Percentiles rank a stretch among this genome's conserved stretches.
Conservation (phyloP, 1,140 invertebrate genomes). For the Rhyacophila brunnea region DNA sequence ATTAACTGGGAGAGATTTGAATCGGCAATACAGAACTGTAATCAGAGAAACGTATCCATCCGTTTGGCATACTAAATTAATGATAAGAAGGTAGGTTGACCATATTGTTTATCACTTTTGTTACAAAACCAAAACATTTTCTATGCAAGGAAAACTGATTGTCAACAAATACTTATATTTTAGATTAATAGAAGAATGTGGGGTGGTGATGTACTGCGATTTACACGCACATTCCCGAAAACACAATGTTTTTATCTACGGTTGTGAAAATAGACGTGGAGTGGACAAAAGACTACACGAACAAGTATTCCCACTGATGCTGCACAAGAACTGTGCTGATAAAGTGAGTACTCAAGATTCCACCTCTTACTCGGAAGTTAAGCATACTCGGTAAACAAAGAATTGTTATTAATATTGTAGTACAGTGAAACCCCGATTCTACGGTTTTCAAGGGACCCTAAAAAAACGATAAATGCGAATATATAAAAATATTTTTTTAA, state of each 20-base stretch:
- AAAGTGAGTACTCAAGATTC: conserved; percentile 68
- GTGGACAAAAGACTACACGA: conserved; percentile 78
- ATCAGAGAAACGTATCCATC: conserved; percentile 88
- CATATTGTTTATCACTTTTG: neutral
- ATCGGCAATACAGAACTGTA: conserved; percentile 85
- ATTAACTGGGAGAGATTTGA: conserved; percentile 82
- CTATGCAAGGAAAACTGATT: conserved; percentile 1
- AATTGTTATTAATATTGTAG: too few relatives aligned
- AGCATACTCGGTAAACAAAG: too few relatives aligned
- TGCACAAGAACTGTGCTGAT: conserved; percentile 88
- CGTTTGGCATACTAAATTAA: conserved; percentile 90
- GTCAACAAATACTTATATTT: conserved; percentile 18
- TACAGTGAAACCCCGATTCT: too few relatives aligned
- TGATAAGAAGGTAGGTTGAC: conserved; percentile 69
- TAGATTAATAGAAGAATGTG: conserved; percentile 86
- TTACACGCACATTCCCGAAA: conserved; percentile 92
- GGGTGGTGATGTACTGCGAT: conserved; percentile 92
- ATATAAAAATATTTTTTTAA: too few relatives aligned
- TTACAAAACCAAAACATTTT: neutral
- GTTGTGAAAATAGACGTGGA: conserved; percentile 84
- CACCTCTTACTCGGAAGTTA: too few relatives aligned
- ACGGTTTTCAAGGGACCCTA: too few relatives aligned
- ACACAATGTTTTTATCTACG: conserved; percentile 95
- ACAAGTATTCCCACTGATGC: conserved; percentile 89
- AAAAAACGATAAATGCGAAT: too few relatives aligned